Conservation (phyloP, 2,888 invertebrate species). For the Sarcophaga subvicina region DNA sequence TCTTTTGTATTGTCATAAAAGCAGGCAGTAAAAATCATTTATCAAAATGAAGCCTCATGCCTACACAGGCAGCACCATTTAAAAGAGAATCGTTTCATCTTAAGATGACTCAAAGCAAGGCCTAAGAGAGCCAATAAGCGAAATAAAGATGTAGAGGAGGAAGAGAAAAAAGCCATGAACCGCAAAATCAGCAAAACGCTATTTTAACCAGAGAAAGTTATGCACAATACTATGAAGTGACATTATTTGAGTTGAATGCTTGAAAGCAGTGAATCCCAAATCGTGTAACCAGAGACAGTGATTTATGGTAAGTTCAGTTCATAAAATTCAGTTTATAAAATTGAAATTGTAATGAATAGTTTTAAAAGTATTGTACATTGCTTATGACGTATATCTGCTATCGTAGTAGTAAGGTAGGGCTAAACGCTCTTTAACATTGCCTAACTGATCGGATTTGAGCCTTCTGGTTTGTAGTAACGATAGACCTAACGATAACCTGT, state of each 20-base stretch:
- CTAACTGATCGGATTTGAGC: too few relatives aligned
- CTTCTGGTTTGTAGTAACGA: too few relatives aligned
- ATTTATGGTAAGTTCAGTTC: background rate
- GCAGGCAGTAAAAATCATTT: constrained; percentile 6
- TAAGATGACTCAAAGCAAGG: constrained; percentile 52
- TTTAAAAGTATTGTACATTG: too few relatives aligned
- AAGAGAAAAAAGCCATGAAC: constrained; percentile 63
- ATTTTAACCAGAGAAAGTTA: constrained; percentile 64
- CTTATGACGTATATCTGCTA: too few relatives aligned
- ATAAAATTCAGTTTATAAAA: too few relatives aligned
- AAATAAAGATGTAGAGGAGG: constrained; percentile 12
- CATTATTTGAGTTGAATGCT: constrained; percentile 46
- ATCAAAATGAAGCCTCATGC: constrained; percentile 33
- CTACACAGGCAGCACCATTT: constrained; percentile 22
- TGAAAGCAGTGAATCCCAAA: constrained; percentile 35
- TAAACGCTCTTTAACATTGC: too few relatives aligned
- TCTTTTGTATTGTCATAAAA: constrained; percentile 33
- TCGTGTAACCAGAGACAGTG: background rate
- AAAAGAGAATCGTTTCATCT: constrained; percentile 22
- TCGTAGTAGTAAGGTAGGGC: too few relatives aligned
- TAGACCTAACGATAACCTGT: too few relatives aligned
- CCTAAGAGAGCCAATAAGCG: background rate
- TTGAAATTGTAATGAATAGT: too few relatives aligned
- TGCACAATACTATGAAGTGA: constrained; percentile 32
- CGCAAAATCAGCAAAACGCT: constrained; percentile 58